Evolutionary conservation across 2,888 invertebrate species (phyloP).

Genomic region (Brachyptera risi): DNA sequence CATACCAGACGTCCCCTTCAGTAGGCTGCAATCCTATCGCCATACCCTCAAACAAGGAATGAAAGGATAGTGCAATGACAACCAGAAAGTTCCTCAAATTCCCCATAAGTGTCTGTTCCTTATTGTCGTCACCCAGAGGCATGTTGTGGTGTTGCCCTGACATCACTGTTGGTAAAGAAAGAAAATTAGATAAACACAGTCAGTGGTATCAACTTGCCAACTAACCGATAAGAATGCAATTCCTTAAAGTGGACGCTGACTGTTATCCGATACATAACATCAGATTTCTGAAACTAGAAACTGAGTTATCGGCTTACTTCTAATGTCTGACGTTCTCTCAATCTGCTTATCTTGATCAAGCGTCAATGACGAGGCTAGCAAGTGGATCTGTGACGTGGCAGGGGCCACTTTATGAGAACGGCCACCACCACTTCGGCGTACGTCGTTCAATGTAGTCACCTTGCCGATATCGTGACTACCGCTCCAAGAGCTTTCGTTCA

Average conservation of each 20-base stretch:
- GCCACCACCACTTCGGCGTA: not conserved
- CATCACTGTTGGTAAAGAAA: too few species aligned
- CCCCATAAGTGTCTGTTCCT: slow-evolving; percentile 1
- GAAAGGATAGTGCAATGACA: slow-evolving; percentile 50
- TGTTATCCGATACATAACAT: too few species aligned
- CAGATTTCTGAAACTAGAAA: too few species aligned
- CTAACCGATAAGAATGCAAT: too few species aligned
- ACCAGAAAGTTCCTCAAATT: slow-evolving; percentile 44
- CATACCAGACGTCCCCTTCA: slow-evolving; percentile 48
- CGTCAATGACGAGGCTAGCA: slow-evolving; percentile 26
- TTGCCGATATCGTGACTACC: too few species aligned
- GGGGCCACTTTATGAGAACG: slow-evolving; percentile 25
- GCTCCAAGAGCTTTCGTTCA: too few species aligned
- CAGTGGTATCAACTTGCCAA: not conserved
- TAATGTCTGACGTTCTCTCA: too few species aligned
- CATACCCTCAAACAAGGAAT: slow-evolving; percentile 53
- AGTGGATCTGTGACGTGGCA: slow-evolving; percentile 27
- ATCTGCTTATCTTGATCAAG: slow-evolving; percentile 19
- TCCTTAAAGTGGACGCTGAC: too few species aligned
- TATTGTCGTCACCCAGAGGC: not conserved
- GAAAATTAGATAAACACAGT: too few species aligned
- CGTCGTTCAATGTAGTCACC: too few species aligned
- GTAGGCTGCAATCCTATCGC: slow-evolving; percentile 50
- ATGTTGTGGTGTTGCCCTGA: too few species aligned
- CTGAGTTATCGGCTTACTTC: too few species aligned